Percentiles rank a stretch among this genome's conserved stretches.
phyloP scores from a whole-genome alignment of 1,140 invertebrate species.

The Pseudomyrmex flavicornis region DNA sequence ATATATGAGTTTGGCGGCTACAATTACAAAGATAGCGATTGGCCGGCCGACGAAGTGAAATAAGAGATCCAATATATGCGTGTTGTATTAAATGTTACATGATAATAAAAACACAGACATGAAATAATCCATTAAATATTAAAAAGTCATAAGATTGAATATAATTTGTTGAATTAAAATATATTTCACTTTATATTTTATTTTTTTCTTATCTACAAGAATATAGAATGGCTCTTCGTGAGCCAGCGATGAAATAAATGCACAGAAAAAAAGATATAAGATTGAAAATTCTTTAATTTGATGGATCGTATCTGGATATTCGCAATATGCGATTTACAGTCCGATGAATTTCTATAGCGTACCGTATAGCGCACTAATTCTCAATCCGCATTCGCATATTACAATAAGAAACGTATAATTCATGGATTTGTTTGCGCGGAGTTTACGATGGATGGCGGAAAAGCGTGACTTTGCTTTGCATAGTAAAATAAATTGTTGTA shows the following conservation, averaged over 20 bases:
- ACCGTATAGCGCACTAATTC: background rate
- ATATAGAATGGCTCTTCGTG: background rate
- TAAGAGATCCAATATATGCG: background rate
- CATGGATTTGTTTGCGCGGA: constrained; percentile 42
- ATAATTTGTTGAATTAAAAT: background rate
- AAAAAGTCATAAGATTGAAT: too few relatives aligned
- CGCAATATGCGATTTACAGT: constrained; percentile 35
- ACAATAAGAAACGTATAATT: constrained; percentile 43
- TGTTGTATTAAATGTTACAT: background rate
- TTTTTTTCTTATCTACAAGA: background rate
- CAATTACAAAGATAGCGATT: constrained; percentile 58
- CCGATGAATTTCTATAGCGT: constrained; percentile 23
- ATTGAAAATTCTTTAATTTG: constrained; percentile 13
- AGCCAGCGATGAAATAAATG: background rate
- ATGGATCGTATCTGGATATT: background rate
- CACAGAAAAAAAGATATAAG: background rate
- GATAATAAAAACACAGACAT: too few relatives aligned
- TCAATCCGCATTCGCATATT: constrained; percentile 28
- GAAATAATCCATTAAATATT: too few relatives aligned
- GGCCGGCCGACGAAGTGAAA: constrained; percentile 14
- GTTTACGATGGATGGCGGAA: constrained; percentile 46
- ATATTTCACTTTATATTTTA: background rate
- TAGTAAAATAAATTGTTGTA: constrained; percentile 38
- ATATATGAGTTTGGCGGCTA: constrained; percentile 65
- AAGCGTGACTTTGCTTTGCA: constrained; percentile 36